Conservation (phyloP, 2,797 vertebrate genomes). For the Basileuterus tristriatus region DNA sequence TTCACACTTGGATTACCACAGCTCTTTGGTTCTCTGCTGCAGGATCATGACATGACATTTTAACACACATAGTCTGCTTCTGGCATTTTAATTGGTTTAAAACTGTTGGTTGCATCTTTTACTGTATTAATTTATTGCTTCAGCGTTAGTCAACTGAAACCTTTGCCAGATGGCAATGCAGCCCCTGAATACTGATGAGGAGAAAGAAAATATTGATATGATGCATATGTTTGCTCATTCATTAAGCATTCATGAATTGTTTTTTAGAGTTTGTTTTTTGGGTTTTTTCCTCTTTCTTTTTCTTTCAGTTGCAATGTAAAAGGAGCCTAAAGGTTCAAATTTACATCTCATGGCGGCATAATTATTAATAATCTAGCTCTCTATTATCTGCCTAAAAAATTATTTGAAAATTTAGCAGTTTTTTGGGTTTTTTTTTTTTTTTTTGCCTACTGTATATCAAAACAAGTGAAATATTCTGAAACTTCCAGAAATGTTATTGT, state of each 20-base stretch:
- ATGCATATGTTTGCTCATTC: constrained; percentile 65
- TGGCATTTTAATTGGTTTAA: constrained; percentile 76
- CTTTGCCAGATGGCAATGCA: constrained; percentile 74
- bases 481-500: not conserved
- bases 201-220: constrained; percentile 66
- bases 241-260: constrained; percentile 66
- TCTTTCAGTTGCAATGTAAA: constrained; percentile 36
- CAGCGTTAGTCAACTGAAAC: constrained; percentile 76
- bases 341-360: constrained; percentile 7
- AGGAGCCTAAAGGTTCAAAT: constrained; percentile 35
- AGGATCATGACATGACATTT: constrained; percentile 73
- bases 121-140: constrained; percentile 79
- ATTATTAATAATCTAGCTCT: constrained; percentile 54
- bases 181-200: constrained; percentile 64
- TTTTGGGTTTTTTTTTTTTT: not conserved
- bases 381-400: constrained; percentile 17
- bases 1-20: constrained; percentile 52
- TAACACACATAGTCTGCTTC: constrained; percentile 59
- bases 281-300: not conserved
- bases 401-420: not conserved
- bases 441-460: not conserved
- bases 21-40: constrained; percentile 54
- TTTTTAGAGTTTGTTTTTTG: not conserved
- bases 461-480: not conserved
- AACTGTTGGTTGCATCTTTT: constrained; percentile 71